phyloP scores from a whole-genome alignment of 2,888 invertebrate genomes.

The Anticlea derivata region DNA sequence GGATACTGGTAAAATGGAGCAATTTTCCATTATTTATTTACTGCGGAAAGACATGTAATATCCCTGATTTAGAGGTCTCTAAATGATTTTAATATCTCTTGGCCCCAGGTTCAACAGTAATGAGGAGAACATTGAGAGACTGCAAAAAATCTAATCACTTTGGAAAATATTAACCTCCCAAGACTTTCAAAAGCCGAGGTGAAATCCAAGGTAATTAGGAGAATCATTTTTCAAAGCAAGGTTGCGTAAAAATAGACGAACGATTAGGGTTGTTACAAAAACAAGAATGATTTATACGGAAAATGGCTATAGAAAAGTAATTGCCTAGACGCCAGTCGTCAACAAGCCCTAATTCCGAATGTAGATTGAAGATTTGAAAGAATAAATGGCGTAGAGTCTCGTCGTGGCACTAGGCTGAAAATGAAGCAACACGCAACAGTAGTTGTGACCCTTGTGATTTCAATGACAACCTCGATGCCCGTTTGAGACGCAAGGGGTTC shows the following conservation, averaged over 20 bases:
- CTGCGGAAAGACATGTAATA: too few relatives aligned
- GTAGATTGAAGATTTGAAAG: constrained; percentile 19
- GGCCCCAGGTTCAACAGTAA: too few relatives aligned
- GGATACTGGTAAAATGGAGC: too few relatives aligned
- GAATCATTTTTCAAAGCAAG: constrained; percentile 26
- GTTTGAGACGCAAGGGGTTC: too few relatives aligned
- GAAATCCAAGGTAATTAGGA: not conserved
- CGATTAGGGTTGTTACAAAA: constrained; percentile 15
- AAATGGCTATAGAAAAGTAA: constrained; percentile 24
- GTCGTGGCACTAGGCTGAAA: not conserved
- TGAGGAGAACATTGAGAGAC: too few relatives aligned
- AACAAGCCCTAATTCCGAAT: constrained; percentile 29
- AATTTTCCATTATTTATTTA: too few relatives aligned
- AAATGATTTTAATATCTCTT: too few relatives aligned
- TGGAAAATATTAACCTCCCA: not conserved
- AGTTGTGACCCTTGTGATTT: too few relatives aligned
- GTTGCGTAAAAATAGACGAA: constrained; percentile 19
- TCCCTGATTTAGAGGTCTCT: too few relatives aligned
- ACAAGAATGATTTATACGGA: constrained; percentile 19
- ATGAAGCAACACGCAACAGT: not conserved
- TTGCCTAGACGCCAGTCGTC: constrained; percentile 21
- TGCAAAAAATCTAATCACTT: too few relatives aligned
- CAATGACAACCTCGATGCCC: too few relatives aligned
- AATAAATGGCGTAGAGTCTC: not conserved
- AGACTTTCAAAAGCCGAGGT: not conserved